Evolutionary conservation across 2,888 invertebrate genomes (phyloP).

Genomic region (Cerastoderma edule): DNA sequence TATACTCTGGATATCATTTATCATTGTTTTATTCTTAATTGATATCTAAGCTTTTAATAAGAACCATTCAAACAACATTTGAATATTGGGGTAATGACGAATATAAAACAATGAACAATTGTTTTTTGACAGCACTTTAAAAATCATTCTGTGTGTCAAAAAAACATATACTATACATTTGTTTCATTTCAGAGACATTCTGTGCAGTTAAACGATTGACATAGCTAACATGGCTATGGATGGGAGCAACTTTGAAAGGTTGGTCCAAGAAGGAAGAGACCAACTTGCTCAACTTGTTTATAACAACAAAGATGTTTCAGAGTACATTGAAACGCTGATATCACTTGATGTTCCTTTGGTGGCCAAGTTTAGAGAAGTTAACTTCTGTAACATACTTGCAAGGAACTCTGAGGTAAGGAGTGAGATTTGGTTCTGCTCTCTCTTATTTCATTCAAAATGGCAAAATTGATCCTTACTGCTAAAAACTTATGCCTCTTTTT

Average conservation of each 20-base stretch:
- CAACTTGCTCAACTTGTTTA: conserved; percentile 28
- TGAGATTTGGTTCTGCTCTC: neutral
- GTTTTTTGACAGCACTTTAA: no score
- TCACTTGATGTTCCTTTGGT: conserved; percentile 42
- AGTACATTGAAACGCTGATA: conserved; percentile 18
- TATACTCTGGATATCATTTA: no score
- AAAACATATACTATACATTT: no score
- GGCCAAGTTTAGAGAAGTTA: conserved; percentile 44
- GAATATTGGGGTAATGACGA: no score
- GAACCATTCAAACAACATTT: no score
- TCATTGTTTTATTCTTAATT: no score
- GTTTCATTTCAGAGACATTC: no score
- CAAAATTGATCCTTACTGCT: neutral
- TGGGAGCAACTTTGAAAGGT: neutral
- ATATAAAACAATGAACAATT: no score
- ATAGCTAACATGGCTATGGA: conserved; percentile 13
- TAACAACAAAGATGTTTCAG: conserved; percentile 28
- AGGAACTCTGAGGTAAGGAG: conserved; percentile 58
- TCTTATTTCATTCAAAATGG: neutral
- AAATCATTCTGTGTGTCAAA: no score
- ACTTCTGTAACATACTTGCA: conserved; percentile 49
- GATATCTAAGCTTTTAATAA: no score
- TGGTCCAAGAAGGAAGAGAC: neutral
- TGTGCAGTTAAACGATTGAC: no score
- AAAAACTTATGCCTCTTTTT: neutral